Conservation (phyloP, 2,797 vertebrate genomes). For the Schizothorax lantsangensis region DNA sequence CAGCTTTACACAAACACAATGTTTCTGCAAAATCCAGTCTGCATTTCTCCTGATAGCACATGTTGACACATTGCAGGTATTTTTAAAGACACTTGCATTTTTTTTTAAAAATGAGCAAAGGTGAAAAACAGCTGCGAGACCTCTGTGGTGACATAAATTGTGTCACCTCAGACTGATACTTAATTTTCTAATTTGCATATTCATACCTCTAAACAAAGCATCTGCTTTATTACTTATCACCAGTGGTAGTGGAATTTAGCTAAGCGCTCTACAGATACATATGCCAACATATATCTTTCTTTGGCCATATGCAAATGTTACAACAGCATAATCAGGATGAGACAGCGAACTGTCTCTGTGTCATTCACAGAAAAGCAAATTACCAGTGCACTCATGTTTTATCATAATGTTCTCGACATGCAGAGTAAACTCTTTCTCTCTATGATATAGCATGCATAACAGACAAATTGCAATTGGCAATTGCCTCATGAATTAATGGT, state of each 20-base stretch:
- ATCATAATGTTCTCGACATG: conserved; percentile 58
- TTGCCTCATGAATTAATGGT: conserved; percentile 72
- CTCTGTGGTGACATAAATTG: conserved; percentile 9
- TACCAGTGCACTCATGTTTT: conserved; percentile 58
- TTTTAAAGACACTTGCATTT: conserved; percentile 44
- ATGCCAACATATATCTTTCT: conserved; percentile 7
- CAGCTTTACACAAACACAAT: not conserved
- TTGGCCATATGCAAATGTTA: conserved; percentile 68
- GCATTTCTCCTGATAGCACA: conserved; percentile 2
- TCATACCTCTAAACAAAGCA: conserved; percentile 51
- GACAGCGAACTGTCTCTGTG: conserved; percentile 59
- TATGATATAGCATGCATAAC: conserved; percentile 61
- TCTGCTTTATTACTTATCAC: conserved; percentile 38
- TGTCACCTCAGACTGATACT: conserved; percentile 45
- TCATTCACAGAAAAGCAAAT: conserved; percentile 72
- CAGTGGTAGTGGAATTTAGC: not conserved
- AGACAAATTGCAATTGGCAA: conserved; percentile 78
- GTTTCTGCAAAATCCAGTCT: not conserved
- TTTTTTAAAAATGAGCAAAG: conserved; percentile 51
- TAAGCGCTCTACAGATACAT: not conserved
- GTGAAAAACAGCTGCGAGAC: conserved; percentile 64
- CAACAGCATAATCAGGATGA: conserved; percentile 18
- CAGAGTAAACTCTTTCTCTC: conserved; percentile 64
- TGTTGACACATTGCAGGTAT: conserved; percentile 46
- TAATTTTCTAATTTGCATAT: conserved; percentile 52